Conservation (phyloP, 2,888 invertebrate genomes). For the Disparrhopalites patrizii region DNA sequence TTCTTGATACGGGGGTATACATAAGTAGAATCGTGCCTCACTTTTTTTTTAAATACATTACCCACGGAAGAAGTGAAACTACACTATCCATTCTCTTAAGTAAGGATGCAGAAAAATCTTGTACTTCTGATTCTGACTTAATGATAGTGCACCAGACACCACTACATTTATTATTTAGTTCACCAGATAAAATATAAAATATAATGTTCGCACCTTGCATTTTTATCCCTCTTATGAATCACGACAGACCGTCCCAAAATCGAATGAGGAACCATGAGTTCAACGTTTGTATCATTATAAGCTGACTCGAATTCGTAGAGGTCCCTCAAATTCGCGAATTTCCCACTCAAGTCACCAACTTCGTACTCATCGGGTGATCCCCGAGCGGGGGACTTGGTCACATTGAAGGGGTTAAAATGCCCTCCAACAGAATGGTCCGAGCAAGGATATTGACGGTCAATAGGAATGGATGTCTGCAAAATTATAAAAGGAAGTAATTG, state of each 20-base stretch:
- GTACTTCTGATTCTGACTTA: no score
- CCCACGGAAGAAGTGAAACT: no score
- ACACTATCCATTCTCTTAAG: no score
- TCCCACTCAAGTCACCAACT: slow-evolving; percentile 79
- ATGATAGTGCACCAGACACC: no score
- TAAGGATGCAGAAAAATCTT: no score
- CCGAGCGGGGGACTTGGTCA: slow-evolving; percentile 61
- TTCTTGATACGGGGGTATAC: no score
- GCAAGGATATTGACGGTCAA: slow-evolving; percentile 80
- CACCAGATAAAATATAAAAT: no score
- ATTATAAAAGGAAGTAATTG: background rate
- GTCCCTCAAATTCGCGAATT: slow-evolving; percentile 73
- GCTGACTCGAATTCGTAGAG: slow-evolving; percentile 54
- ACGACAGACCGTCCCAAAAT: slow-evolving; percentile 82
- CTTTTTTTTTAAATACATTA: no score
- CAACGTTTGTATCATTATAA: slow-evolving; percentile 76
- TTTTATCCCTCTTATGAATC: slow-evolving; percentile 65
- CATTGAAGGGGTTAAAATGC: slow-evolving; percentile 79
- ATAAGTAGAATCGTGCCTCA: no score
- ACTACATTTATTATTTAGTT: no score
- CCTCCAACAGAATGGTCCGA: slow-evolving; percentile 75
- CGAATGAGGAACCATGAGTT: slow-evolving; percentile 74
- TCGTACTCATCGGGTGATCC: slow-evolving; percentile 83
- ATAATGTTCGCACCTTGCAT: no score
- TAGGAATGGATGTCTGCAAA: slow-evolving; percentile 71